These are phyloP conservation scores for Athalia cordata DNA, from an alignment of 2,888 invertebrate genomes.

Conservation along the genomic window DNA sequence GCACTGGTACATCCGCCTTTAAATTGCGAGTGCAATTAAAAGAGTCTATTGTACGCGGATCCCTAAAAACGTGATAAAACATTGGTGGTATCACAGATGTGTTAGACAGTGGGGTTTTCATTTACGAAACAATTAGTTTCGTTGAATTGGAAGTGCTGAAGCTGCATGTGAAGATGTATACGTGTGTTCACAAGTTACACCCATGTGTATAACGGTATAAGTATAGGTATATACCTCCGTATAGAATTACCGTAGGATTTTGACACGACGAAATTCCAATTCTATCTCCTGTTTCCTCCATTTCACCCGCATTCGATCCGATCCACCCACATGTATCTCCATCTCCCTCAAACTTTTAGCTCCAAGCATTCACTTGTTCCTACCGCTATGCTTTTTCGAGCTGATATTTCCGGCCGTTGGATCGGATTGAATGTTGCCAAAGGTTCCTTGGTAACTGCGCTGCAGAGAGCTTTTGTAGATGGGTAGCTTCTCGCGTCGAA, in stretches of 20 bases:
- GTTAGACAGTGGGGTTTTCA: background rate
- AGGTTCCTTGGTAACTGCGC: conserved; percentile 10
- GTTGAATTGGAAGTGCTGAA: conserved; percentile 6
- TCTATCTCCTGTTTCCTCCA: conserved; percentile 26
- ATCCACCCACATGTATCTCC: background rate
- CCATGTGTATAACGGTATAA: background rate
- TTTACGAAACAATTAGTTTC: background rate
- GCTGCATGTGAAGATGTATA: background rate
- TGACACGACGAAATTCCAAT: conserved; percentile 27
- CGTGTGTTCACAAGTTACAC: too few relatives aligned
- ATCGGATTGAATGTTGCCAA: conserved; percentile 36
- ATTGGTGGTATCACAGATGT: background rate
- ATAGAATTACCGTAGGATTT: conserved; percentile 22
- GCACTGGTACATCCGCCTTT: background rate
- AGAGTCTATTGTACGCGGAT: background rate
- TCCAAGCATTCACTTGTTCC: conserved; percentile 23
- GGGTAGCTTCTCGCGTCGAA: conserved; percentile 24
- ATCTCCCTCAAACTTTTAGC: conserved; percentile 36
- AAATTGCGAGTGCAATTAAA: background rate
- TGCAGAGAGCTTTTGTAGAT: conserved; percentile 17
- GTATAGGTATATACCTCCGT: background rate
- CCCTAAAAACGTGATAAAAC: background rate
- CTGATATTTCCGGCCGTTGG: conserved; percentile 36
- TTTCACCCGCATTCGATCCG: conserved; percentile 26
- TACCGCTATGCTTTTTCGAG: conserved; percentile 23